Conservation (phyloP, 2,797 vertebrate species). For the Diglossa cyanea region DNA sequence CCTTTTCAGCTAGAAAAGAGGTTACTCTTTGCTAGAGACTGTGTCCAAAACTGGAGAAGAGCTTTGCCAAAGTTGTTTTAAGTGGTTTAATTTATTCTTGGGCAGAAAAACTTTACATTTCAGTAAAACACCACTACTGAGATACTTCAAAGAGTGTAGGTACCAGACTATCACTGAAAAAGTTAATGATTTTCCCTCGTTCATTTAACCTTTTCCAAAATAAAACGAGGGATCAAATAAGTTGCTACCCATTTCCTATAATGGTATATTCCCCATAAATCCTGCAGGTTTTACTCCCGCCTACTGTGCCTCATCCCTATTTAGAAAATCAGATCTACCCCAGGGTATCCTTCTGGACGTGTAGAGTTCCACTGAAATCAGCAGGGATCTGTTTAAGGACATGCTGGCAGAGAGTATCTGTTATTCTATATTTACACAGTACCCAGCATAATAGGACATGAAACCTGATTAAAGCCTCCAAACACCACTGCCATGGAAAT, state of each 20-base stretch:
- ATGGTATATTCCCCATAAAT: background rate
- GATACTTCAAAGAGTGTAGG: background rate
- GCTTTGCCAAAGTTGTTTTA: background rate
- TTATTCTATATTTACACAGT: constrained; percentile 57
- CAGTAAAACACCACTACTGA: background rate
- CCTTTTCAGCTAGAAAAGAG: background rate
- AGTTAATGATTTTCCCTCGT: background rate
- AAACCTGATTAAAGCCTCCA: constrained; percentile 52
- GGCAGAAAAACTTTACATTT: background rate
- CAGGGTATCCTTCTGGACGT: background rate
- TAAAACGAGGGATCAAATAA: background rate
- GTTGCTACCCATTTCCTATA: background rate
- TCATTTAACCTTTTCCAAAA: background rate
- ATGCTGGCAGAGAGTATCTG: constrained; percentile 44
- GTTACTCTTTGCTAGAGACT: background rate
- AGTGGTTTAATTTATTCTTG: background rate
- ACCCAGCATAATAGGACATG: constrained; percentile 39
- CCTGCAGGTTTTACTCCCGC: background rate
- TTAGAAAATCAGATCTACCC: constrained; percentile 34
- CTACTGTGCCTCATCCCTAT: background rate
- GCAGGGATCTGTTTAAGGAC: constrained; percentile 38
- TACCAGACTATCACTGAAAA: background rate
- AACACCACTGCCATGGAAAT: constrained; percentile 49
- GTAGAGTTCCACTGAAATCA: constrained; percentile 47
- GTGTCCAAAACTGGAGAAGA: background rate